phyloP scores from a whole-genome alignment of 2,797 vertebrate genomes.

The Silurus aristotelis region DNA sequence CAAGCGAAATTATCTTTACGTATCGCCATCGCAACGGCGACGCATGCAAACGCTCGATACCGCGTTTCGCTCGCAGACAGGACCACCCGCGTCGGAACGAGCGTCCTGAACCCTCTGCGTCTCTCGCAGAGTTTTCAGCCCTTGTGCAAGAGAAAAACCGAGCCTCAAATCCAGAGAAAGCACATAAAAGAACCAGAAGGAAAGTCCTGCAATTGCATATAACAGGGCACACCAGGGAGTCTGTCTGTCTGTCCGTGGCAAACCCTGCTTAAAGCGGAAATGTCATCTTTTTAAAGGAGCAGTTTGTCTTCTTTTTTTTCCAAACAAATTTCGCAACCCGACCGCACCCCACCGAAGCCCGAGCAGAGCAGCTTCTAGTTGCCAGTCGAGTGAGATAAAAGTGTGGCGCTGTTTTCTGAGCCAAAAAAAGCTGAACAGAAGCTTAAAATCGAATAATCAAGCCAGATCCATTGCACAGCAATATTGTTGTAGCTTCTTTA shows the following conservation, averaged over 20 bases:
- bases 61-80: neutral
- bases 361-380: neutral
- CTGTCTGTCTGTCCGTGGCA: neutral
- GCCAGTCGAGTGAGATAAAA: neutral
- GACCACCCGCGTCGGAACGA: too few relatives aligned
- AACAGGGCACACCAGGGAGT: neutral
- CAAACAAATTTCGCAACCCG: too few relatives aligned
- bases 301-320: neutral
- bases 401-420: neutral
- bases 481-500: neutral
- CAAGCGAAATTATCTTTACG: neutral
- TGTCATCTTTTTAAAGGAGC: neutral
- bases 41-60: conserved; percentile 2
- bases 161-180: neutral
- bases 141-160: neutral
- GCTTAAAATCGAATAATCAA: neutral
- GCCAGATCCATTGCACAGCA: neutral
- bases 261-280: neutral
- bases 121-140: neutral
- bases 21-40: neutral
- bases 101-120: neutral
- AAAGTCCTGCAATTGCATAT: conserved; percentile 33
- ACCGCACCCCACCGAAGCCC: too few relatives aligned
- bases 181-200: neutral
- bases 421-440: neutral